phyloP scores from a whole-genome alignment of 2,797 vertebrate species.

The Oreortyx pictus region DNA sequence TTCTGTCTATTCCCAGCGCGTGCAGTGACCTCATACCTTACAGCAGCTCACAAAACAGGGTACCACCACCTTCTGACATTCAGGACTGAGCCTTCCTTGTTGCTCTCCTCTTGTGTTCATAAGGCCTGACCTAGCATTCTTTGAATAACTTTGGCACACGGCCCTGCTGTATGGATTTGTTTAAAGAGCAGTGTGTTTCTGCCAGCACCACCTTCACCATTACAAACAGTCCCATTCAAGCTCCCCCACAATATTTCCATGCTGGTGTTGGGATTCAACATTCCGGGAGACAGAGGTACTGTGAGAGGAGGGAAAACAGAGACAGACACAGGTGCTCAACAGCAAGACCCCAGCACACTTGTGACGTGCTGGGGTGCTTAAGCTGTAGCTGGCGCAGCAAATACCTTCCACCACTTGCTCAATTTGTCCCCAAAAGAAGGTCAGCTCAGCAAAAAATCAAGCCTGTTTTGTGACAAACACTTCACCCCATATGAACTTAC shows the following conservation, averaged over 20 bases:
- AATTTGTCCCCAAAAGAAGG: constrained; percentile 29
- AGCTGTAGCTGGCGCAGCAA: background rate
- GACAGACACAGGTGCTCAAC: background rate
- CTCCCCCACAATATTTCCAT: background rate
- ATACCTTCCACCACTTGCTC: background rate
- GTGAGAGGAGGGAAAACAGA: background rate
- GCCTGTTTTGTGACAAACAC: background rate
- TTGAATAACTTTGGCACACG: background rate
- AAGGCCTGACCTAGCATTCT: background rate
- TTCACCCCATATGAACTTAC: constrained; percentile 7
- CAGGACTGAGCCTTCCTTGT: background rate
- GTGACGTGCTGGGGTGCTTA: background rate
- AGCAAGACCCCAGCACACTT: background rate
- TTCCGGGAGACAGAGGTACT: background rate
- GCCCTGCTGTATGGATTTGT: background rate
- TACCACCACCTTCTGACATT: background rate
- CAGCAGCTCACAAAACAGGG: background rate
- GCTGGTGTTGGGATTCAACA: background rate
- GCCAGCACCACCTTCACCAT: background rate
- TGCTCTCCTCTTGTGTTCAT: background rate
- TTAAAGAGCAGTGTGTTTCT: background rate
- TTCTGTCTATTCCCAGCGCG: background rate
- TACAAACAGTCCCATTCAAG: background rate
- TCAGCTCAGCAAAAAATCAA: constrained; percentile 42
- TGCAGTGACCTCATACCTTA: constrained; percentile 38